phyloP scores from a whole-genome alignment of 1,140 invertebrate species.

The Latrodectus geometricus region DNA sequence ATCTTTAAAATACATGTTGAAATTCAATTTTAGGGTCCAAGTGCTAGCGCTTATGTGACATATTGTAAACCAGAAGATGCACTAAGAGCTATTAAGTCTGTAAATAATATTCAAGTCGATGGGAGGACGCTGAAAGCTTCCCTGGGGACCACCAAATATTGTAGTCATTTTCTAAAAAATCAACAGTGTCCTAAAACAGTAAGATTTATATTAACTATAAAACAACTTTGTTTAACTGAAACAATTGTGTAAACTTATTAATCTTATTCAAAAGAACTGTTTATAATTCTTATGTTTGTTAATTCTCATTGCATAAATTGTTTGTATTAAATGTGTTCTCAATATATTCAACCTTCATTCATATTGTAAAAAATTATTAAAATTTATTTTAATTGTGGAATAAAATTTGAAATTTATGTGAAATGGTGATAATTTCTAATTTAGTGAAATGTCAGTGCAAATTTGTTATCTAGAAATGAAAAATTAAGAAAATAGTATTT shows the following conservation, averaged over 20 bases:
- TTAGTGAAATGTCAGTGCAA: no score
- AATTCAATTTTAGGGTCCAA: conserved; percentile 79
- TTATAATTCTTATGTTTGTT: no score
- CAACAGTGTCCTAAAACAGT: conserved; percentile 93
- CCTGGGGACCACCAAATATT: conserved; percentile 99
- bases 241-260: no score
- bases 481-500: no score
- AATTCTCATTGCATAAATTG: no score
- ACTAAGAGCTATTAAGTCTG: conserved; percentile 93
- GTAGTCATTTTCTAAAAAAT: conserved; percentile 99
- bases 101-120: conserved; percentile 97
- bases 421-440: no score
- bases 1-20: not conserved
- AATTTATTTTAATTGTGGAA: not conserved
- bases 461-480: no score
- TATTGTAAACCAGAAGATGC: conserved; percentile 95
- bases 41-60: conserved; percentile 97
- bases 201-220: conserved; percentile 63
- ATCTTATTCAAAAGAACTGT: no score
- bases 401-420: no score
- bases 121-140: conserved; percentile 96
- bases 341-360: not conserved
- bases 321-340: no score
- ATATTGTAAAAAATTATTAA: not conserved
- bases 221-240: no score